A percentile compares a stretch with the other conserved stretches of the same genome.
Evolutionary conservation across 2,113 vertebrate genomes (phyloP).

Genomic region (Oxygymnocypris stewartii): DNA sequence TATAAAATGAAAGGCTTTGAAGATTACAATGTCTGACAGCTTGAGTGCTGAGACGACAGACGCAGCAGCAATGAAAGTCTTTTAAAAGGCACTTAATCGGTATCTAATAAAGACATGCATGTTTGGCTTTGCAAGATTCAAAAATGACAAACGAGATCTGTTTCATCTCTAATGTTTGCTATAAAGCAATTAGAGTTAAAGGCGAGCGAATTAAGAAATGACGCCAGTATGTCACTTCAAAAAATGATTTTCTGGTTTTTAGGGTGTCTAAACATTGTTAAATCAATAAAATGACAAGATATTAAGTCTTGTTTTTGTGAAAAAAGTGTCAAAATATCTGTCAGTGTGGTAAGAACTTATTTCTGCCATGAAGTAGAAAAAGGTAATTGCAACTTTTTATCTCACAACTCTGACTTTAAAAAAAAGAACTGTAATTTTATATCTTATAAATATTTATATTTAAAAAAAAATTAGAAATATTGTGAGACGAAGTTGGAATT

Average conservation of each 20-base stretch:
- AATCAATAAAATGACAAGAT: background rate
- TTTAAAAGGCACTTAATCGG: background rate
- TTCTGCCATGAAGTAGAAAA: too few species aligned
- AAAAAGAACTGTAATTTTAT: too few species aligned
- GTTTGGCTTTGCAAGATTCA: background rate
- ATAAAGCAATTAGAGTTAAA: background rate
- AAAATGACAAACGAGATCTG: background rate
- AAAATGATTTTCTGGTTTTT: background rate
- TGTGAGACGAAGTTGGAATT: too few species aligned
- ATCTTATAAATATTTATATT: too few species aligned
- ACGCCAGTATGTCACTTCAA: background rate
- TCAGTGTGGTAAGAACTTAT: too few species aligned
- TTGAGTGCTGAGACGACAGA: background rate
- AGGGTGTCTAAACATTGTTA: background rate
- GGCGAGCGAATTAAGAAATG: background rate
- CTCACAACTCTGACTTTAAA: too few species aligned
- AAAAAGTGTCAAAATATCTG: too few species aligned
- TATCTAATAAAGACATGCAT: background rate
- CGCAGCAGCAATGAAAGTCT: background rate
- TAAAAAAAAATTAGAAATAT: too few species aligned
- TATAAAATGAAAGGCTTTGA: background rate
- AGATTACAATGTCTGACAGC: conserved; percentile 12
- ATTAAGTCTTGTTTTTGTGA: too few species aligned
- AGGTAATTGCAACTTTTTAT: too few species aligned
- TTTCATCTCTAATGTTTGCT: background rate